Evolutionary conservation across 2,888 invertebrate genomes (phyloP), one percentile per base, ranked within the genome.

Genomic region (Sinohyriopsis cumingii): DNA sequence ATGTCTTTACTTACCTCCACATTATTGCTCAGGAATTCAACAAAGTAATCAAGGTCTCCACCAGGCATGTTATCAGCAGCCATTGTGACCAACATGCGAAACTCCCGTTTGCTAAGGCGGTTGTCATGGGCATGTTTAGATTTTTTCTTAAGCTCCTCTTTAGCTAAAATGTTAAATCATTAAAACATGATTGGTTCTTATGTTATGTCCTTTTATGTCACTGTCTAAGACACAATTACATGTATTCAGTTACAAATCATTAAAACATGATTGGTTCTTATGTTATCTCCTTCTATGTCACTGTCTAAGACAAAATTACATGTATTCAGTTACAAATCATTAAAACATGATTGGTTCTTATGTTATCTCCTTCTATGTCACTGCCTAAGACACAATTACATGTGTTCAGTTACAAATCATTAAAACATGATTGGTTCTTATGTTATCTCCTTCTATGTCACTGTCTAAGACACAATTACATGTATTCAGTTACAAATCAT

Each of bases 11-110:
- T 69, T 68, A 88, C 89, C 86, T 89, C 89, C 15, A 89, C 87
- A 72, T 86, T 87, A 75, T 82, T 86, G 59, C 82, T 79, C 25
- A 89, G 77, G 80, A 87, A 89, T 65, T 89, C 89, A 22, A 89
- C 80, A 71, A 89, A 87, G 65, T 83, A 84, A 65, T 89, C 89
- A 79, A 89, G 89, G 56, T 86, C 86, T 45, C 86, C 84, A 18
- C 84, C 88, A 7, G 87, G 86, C 62, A 86, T 78, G 24, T 81
- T 75, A 54, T 84, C 83, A 33, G 86, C 84, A 18, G 86, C 85
- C 56, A 79, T 63, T 22, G 82, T 77, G 7, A 89, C 78, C 70
- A 89, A 87, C 19, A 80, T 80, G 3, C 89, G 81, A 83, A 89
- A 89, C 74, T 89, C 89, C 19, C 85, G 73, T 72, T 88, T 89